Evolutionary conservation across 2,888 invertebrate species (phyloP).

Genomic region (Abscondita cerata): DNA sequence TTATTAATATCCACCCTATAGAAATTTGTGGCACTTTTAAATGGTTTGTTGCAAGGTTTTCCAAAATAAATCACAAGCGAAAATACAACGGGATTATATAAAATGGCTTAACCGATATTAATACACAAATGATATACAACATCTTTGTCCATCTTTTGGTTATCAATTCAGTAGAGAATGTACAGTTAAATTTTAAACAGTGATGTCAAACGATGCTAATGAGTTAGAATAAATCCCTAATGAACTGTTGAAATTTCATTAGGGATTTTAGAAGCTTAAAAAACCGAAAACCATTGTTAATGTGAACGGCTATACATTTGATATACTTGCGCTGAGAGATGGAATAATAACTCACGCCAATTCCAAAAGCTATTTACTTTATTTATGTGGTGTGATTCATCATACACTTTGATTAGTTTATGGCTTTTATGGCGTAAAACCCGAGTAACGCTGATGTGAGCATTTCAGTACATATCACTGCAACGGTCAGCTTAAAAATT

Average conservation of each 20-base stretch:
- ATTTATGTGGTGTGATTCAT: slow-evolving; percentile 62
- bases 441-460: slow-evolving; percentile 54
- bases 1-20: slow-evolving; percentile 1
- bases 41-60: neutral
- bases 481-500: slow-evolving; percentile 41
- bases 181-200: too few species aligned
- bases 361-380: slow-evolving; percentile 62
- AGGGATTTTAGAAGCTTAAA: slow-evolving; percentile 52
- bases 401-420: slow-evolving; percentile 62
- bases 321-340: slow-evolving; percentile 60
- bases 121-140: neutral
- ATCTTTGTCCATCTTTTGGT: neutral
- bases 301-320: slow-evolving; percentile 56
- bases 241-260: slow-evolving; percentile 54
- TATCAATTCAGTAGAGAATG: too few species aligned
- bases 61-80: slow-evolving; percentile 7
- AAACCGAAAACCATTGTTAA: slow-evolving; percentile 52
- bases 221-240: slow-evolving; percentile 40
- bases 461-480: slow-evolving; percentile 53
- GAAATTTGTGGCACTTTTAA: slow-evolving; percentile 1
- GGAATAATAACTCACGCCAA: slow-evolving; percentile 62
- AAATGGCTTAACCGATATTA: neutral
- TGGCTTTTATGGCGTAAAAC: slow-evolving; percentile 60
- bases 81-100: neutral
- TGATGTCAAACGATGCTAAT: slow-evolving; percentile 17